Conservation (phyloP, 2,113 vertebrate genomes). For the Carassius gibelio region DNA sequence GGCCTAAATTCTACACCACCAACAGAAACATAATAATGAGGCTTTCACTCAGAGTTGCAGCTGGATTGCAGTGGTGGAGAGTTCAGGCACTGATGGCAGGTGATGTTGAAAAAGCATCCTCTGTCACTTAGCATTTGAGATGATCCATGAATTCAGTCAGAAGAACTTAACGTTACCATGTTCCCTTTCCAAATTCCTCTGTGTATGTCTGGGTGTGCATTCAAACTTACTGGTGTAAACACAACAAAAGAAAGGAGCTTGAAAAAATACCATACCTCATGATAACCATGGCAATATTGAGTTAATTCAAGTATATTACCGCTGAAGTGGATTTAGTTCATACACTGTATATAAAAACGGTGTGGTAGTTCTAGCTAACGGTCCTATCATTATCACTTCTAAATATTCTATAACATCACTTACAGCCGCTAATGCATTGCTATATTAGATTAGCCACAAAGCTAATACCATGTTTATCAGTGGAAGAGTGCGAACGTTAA, state of each 20-base stretch:
- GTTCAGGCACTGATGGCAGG: constrained; percentile 66
- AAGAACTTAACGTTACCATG: constrained; percentile 66
- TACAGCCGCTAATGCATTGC: too few species aligned
- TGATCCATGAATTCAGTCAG: constrained; percentile 71
- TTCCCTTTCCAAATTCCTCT: constrained; percentile 53
- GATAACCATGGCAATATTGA: not conserved
- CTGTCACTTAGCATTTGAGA: constrained; percentile 71
- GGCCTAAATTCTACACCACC: constrained; percentile 32
- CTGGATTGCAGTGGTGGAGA: constrained; percentile 57
- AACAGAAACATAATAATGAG: constrained; percentile 19
- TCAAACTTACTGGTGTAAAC: constrained; percentile 17
- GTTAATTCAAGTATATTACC: not conserved
- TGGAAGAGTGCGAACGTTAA: too few species aligned
- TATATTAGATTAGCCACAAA: too few species aligned
- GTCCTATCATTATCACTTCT: too few species aligned
- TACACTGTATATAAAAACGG: too few species aligned
- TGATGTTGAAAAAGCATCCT: constrained; percentile 71
- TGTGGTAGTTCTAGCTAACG: too few species aligned
- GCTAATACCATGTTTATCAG: too few species aligned
- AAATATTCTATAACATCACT: too few species aligned
- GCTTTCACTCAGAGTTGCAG: constrained; percentile 40
- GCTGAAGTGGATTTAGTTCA: not conserved
- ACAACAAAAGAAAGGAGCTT: not conserved
- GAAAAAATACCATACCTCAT: not conserved
- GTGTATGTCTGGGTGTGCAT: not conserved